Evolutionary conservation across 2,797 vertebrate species (phyloP).

Genomic region (Paedocypris micromegethes): DNA sequence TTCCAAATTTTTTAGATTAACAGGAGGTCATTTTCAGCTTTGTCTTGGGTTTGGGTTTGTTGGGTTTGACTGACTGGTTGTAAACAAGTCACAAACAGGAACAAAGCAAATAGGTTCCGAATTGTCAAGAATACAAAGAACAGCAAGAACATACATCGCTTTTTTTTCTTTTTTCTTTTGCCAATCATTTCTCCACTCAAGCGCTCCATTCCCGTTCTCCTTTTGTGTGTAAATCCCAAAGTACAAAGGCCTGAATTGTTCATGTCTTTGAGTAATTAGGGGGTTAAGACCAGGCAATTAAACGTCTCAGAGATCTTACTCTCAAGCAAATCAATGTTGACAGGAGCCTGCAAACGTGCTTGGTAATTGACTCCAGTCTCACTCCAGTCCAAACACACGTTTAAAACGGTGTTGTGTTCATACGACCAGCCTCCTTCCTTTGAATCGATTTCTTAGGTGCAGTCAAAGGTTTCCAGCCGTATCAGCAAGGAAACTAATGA

Average conservation of each 20-base stretch:
- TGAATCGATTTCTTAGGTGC: constrained; percentile 23
- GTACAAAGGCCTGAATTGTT: constrained; percentile 48
- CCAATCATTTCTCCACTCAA: not conserved
- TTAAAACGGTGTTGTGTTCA: constrained; percentile 21
- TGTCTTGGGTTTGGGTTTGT: no score
- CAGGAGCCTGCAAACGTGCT: constrained; percentile 60
- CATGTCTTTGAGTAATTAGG: constrained; percentile 64
- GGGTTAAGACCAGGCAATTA: constrained; percentile 64
- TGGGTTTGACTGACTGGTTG: no score
- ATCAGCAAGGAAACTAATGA: constrained; percentile 32
- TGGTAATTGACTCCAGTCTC: constrained; percentile 63
- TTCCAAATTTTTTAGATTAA: no score
- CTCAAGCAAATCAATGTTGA: constrained; percentile 67
- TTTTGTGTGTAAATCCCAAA: constrained; percentile 29
- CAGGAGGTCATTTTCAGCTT: no score
- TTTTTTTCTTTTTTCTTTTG: not conserved
- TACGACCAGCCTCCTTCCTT: constrained; percentile 24
- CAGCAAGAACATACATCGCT: no score
- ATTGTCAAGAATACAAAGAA: no score
- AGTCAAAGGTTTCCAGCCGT: constrained; percentile 1
- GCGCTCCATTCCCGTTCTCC: not conserved
- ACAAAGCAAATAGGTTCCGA: no score
- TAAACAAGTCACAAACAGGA: no score
- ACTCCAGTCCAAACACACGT: constrained; percentile 31
- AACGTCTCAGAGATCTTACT: constrained; percentile 56